Evolutionary conservation across 2,888 invertebrate genomes (phyloP).

Genomic region (Dexiosoma caninum): DNA sequence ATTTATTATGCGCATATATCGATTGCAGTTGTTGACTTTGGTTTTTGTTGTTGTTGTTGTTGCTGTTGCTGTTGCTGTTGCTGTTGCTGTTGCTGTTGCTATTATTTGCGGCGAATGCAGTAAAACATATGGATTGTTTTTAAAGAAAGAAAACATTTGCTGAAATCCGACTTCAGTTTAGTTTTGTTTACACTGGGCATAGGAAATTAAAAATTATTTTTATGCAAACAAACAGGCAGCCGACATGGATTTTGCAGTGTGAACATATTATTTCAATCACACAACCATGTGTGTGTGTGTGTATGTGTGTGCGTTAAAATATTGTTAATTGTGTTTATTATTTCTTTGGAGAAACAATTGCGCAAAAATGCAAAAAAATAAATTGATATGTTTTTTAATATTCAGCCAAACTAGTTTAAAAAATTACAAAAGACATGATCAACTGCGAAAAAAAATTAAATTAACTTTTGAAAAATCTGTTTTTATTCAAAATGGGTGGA

Average conservation of each 20-base stretch:
- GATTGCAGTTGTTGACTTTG: not conserved
- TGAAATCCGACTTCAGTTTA: no score
- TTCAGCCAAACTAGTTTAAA: slow-evolving; percentile 28
- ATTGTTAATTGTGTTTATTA: slow-evolving; percentile 31
- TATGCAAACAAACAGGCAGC: no score
- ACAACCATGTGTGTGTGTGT: not conserved
- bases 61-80: not conserved
- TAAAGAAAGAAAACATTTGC: slow-evolving; percentile 1
- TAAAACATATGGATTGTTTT: slow-evolving; percentile 33
- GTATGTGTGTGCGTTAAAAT: not conserved
- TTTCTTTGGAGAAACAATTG: slow-evolving; percentile 12
- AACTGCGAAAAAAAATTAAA: not conserved
- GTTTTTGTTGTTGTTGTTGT: not conserved
- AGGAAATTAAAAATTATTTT: not conserved
- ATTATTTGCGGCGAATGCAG: not conserved
- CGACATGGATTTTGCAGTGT: not conserved
- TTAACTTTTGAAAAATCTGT: slow-evolving; percentile 27
- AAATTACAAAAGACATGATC: not conserved
- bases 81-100: not conserved
- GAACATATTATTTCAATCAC: not conserved
- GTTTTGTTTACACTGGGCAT: slow-evolving; percentile 27
- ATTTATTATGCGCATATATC: slow-evolving; percentile 50
- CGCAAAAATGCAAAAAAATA: not conserved
- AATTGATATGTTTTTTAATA: slow-evolving; percentile 52
- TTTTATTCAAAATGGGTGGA: slow-evolving; percentile 52